Base-by-base conservation (phyloP, 2,888 invertebrate genomes). In the Cerceris ruficornis region DNA sequence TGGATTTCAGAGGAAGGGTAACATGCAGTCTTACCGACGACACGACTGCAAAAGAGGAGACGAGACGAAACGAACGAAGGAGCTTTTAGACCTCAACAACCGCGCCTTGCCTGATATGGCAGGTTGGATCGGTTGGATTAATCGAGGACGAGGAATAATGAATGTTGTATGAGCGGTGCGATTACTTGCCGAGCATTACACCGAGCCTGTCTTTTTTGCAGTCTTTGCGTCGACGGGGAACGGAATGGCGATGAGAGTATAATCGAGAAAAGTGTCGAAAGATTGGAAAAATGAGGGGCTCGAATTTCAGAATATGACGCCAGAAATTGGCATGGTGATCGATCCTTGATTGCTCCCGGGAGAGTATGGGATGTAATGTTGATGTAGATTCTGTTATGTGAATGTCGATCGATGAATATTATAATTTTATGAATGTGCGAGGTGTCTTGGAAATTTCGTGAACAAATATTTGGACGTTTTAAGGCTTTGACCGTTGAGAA, bases 1-100 rank as follows among this genome's bases (percentile, higher is more conserved):
- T 42, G 58, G 68, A 28, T 74, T 67, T 72, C 46, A 54, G 17
- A 49, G 46, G 66, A 42, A 17, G 52, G 7, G 43, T 14, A 66
- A 28, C 61, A 69, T 65, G 61, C 62, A 59, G 65, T 65, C 75
- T 70, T 75, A n/a, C 50, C 70, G 41, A 72, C 42, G 49, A 50
- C 58, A 61, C 54, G 55, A 11, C 5, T 15, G 59, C 28, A 61
- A 43, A 52, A 61, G 66, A 54, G 43, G 15, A 66, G 58, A 69
- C 41, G 17, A 52, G 15, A 41, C 41, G 62, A 67, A 57, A 67
- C 41, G 73, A 49, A 54, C 43, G 17, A 65, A 68, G 39, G 39
- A 66, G 59, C 61, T 77, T 72, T 68, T 58, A 66, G 65, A 58
- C 43, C 43, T 61, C 57, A 28, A 50, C 62, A 14, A 57, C 55